Evolutionary conservation across 2,113 vertebrate genomes (phyloP), one percentile per base, ranked within the genome.

Genomic region (Aepyceros melampus): DNA sequence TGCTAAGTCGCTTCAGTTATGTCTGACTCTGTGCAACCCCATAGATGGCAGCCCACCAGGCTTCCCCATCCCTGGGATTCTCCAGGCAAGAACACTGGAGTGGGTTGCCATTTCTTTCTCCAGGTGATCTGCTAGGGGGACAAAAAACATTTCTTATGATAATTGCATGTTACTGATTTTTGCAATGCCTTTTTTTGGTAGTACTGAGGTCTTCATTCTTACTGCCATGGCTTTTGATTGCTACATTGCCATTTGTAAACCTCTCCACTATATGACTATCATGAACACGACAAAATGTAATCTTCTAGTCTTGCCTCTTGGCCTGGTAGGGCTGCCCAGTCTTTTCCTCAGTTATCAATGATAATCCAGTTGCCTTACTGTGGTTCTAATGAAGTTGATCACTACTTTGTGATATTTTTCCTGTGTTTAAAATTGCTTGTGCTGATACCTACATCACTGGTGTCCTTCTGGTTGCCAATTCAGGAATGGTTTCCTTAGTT

Each of bases 361-460:
- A 9, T 31, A 49, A 19, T 86, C 13, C 13, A 27, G 2, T 79
- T 91, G 51, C 33, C 58, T 6, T 96, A 89, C 49, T 86, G 85
- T 90, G 71, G 82, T 5, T 40, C 74, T 40, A 95, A 87, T n/a
- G 21, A 96, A 56, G 95, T 60, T 23, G 76, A 91, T 64, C 55
- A 79, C 49, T 95, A 55, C 31, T 94, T 8, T 94, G 93, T 93
- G 93, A 94, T 36, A 51, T 97, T 5, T 86, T 96, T 9, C 96
- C 67, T 56, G 31, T 94, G 36, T 7, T 94, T 2, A 92, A 86
- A 86, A 6, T 86, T 74, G 79, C 93, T 7, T 95, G 60, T 55
- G 60, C 49, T 47, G 49, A 95, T 14, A 88, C 62, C 1, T 90
- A 36, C 15, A 29, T 40, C 23, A 55, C 3, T 17, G n/a, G 49